A percentile compares a stretch with the other conserved stretches of the same genome.
Evolutionary conservation across 2,888 invertebrate species (phyloP).

Genomic region (Callyntrura sp.): DNA sequence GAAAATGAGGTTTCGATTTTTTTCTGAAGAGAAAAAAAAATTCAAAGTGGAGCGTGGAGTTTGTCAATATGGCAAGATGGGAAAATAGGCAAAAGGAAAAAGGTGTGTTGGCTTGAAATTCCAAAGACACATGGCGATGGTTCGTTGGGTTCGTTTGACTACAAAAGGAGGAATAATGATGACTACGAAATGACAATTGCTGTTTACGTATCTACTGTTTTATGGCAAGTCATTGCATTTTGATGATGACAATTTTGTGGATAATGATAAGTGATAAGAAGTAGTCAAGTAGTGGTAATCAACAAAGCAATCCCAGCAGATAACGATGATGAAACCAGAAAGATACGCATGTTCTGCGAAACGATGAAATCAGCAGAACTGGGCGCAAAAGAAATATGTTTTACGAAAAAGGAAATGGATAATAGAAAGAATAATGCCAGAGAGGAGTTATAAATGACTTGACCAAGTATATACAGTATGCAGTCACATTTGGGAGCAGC

Average conservation of each 20-base stretch:
- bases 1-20: no score
- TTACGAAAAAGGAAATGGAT: conserved; percentile 23
- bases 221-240: conserved; percentile 43
- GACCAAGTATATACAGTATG: background rate
- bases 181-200: background rate
- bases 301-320: background rate
- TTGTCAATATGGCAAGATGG: background rate
- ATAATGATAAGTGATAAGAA: no score
- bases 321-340: background rate
- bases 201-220: background rate
- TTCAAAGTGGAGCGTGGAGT: background rate
- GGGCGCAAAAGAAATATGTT: background rate
- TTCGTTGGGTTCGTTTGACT: no score
- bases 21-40: no score
- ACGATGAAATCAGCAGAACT: background rate
- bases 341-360: background rate
- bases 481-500: background rate
- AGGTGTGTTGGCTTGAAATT: conserved; percentile 55
- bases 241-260: background rate
- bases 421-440: background rate
- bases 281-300: background rate
- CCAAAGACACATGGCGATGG: conserved; percentile 31
- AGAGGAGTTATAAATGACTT: background rate
- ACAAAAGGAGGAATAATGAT: background rate
- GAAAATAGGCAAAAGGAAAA: background rate